Evolutionary conservation across 2,113 vertebrate species (phyloP), one percentile per base, ranked within the genome.

Genomic region (Xiphias gladius): DNA sequence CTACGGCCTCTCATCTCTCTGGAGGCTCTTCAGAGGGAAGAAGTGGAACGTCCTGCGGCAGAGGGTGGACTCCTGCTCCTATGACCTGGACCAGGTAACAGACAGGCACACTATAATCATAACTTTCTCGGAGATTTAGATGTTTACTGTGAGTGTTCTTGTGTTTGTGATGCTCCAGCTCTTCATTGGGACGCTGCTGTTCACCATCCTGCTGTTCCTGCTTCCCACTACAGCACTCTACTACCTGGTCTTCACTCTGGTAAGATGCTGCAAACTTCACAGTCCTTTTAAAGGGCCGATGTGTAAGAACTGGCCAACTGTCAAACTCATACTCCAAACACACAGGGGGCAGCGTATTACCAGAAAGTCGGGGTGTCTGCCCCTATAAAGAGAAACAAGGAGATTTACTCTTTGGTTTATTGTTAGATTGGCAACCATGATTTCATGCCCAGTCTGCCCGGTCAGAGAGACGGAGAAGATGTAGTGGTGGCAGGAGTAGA

Each of bases 31-130:
- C 92, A 96, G 98, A 17, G 98, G 98, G 10, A 99, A 99, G 94
- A 99, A 99, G 94, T 99, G 98, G 98, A 99, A 99, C 0, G 97
- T 99, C 8, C 94, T 99, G 82, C 92, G 97, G 50, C 97, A 98
- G 93, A 94, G 98, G 0, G 98, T 99, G 64, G 98, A 99, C 92
- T 99, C 98, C 65, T 99, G 98, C 92, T 98, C 97, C 85, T 99
- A 99, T 0, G 97, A 99, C 90, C 86, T 99, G 87, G 98, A 99
- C 94, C 98, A 99, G 97, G 98, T 99, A 91, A 9, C 37, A 39
- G 37, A 24, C 46, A 4, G 61, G 48, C 37, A 35, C 26, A n/a
- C 24, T 24, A 5, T 12, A n/a, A 30, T 22, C 6, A 9, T 59
- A 4, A 30, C 19, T 5, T 1, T 13, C 57, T 22, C 28, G 61